phyloP scores from a whole-genome alignment of 2,797 vertebrate genomes.

The Tiaroga cobitis region DNA sequence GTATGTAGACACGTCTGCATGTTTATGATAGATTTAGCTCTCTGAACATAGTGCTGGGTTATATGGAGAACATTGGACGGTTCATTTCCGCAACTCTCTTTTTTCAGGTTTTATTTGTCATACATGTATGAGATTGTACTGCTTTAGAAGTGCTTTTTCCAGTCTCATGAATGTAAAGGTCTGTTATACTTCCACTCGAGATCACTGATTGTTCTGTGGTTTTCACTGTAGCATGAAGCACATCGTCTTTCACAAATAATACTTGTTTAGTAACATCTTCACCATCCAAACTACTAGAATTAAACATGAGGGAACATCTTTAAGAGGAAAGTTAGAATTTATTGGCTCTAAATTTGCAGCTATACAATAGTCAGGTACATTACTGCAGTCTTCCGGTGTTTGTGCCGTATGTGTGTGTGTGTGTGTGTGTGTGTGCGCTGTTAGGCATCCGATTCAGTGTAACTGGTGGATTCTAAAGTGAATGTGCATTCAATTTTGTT shows the following conservation, averaged over 20 bases:
- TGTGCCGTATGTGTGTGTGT: conserved; percentile 3
- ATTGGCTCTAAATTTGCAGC: conserved; percentile 62
- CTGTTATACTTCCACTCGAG: not conserved
- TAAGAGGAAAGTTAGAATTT: conserved; percentile 16
- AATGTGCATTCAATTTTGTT: not conserved
- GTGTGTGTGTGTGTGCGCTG: not conserved
- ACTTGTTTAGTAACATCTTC: conserved; percentile 16
- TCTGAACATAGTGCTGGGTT: not conserved
- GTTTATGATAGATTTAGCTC: conserved; percentile 26
- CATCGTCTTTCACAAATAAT: conserved; percentile 10
- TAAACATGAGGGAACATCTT: not conserved
- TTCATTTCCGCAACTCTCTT: conserved; percentile 5
- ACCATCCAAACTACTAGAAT: conserved; percentile 4
- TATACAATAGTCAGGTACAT: conserved; percentile 64
- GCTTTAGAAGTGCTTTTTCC: conserved; percentile 74
- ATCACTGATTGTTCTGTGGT: conserved; percentile 27
- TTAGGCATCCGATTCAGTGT: not conserved
- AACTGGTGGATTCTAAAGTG: not conserved
- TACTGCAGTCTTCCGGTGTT: conserved; percentile 53
- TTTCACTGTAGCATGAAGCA: conserved; percentile 41
- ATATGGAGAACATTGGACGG: not conserved
- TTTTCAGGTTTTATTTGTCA: conserved; percentile 26
- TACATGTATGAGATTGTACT: conserved; percentile 68
- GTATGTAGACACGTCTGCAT: conserved; percentile 41
- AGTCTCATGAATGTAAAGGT: conserved; percentile 77